phyloP scores from a whole-genome alignment of 2,888 invertebrate species.

The Hypomecis punctinalis region DNA sequence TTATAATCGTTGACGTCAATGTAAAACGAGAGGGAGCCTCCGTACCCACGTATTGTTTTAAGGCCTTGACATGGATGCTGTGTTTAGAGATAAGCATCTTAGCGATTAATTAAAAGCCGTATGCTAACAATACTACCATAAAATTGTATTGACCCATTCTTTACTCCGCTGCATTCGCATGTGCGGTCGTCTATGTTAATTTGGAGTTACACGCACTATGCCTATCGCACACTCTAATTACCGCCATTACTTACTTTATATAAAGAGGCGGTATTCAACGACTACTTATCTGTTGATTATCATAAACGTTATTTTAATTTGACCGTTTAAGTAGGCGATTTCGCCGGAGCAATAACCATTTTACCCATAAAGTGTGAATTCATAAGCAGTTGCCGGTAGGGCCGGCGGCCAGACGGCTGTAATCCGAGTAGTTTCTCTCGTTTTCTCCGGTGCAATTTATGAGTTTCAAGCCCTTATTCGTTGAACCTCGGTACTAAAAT shows the following conservation, averaged over 20 bases:
- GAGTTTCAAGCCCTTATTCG: conserved; percentile 37
- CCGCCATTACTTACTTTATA: conserved; percentile 41
- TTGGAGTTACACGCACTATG: conserved; percentile 28
- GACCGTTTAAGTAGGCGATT: conserved; percentile 35
- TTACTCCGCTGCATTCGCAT: conserved; percentile 42
- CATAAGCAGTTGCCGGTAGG: conserved; percentile 44
- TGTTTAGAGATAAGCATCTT: conserved; percentile 70
- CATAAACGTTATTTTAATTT: conserved; percentile 44
- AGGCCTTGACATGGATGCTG: conserved; percentile 76
- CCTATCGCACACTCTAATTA: conserved; percentile 38
- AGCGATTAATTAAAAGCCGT: conserved; percentile 67
- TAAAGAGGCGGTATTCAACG: conserved; percentile 35
- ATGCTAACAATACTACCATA: conserved; percentile 70
- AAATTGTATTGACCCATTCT: conserved; percentile 53
- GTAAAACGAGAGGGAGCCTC: conserved; percentile 58
- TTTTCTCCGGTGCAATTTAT: conserved; percentile 43
- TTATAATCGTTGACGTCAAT: conserved; percentile 50
- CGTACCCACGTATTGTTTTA: conserved; percentile 66
- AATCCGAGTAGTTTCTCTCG: conserved; percentile 40
- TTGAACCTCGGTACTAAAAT: conserved; percentile 38
- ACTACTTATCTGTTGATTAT: conserved; percentile 42
- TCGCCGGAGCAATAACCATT: conserved; percentile 30
- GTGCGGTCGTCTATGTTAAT: conserved; percentile 37
- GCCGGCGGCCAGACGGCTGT: conserved; percentile 24
- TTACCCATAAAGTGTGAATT: conserved; percentile 39